Evolutionary conservation across 2,797 vertebrate species (phyloP), one percentile per base, ranked within the genome.

Genomic region (Rhinophrynus dorsalis): DNA sequence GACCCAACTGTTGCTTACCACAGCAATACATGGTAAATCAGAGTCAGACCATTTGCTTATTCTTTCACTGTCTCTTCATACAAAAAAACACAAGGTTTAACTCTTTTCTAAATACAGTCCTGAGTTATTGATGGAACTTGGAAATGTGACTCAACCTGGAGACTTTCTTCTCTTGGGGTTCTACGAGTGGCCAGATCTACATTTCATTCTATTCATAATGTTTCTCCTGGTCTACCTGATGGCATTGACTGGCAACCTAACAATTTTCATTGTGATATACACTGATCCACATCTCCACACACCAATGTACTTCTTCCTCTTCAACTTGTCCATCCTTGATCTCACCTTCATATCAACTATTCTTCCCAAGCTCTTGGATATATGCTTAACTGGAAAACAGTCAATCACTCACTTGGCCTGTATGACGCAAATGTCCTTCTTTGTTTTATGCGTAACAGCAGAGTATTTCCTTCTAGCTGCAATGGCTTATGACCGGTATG

Each of bases 401-500:
- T 40, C 47, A 12, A 65, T 65, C 10, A 27, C 32, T 2, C 42
- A 52, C 18, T 3, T 15, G 11, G 61, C 33, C 3, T 65, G 61
- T 12, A 27, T 64, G 20, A 40, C 29, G 1, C 61, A 65, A 38
- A 15, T 42, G n/a, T 12, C 29, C 2, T 26, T 65, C 47, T 65
- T 52, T 42, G 35, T 54, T 24, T 20, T 40, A 23, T 65, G 61
- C 30, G 48, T 38, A 18, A 48, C 40, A 7, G 40, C 74, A 9
- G 74, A 11, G 45, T 75, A 21, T 20, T 77, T 37, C 62, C 62
- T 45, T 27, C 75, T 7, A 35, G 68, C 21, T 0, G 70, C 26
- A 48, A 69, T 55, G 78, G 75, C 78, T 6, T 79, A 79, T 23
- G 81, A 82, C 17, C 54, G 54, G 7, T 78, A 75, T 13, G 54